Base-by-base conservation (phyloP, 2,797 vertebrate species). In the Morus bassanus region DNA sequence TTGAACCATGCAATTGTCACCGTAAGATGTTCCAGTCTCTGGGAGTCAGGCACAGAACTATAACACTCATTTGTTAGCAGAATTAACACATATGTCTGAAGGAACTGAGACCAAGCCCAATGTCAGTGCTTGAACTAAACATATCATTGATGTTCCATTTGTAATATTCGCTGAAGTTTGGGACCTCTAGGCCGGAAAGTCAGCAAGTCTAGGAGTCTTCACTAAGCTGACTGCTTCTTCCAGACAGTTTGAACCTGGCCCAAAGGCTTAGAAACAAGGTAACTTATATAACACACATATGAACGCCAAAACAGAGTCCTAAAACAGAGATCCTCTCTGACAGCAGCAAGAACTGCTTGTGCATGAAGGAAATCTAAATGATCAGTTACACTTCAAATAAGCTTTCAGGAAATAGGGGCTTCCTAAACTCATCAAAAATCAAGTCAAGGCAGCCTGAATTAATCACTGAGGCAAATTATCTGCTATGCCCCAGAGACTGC, bases 381-480 rank as follows among this genome's bases (percentile, higher is more conserved):
- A 88, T 50, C 56, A 51, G 48, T 41, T 85, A 53, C 14, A 28
- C 33, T 95, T 85, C 43, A 85, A 77, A 43, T 69, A 83, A 78
- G 19, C 27, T 88, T 94, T 75, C 50, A 51, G 30, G 37, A 92
- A 83, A 83, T 11, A 61, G 5, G 19, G 31, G 5, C 13, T 85
- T 94, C 57, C 53, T 75, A 89, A 93, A 35, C 3, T 64, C 13
- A 77, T 72, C 16, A 89, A 77, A 91, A 89, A 74, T 53, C 37
- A 88, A 88, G 51, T 63, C 35, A 91, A 70, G 39, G 41, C 17
- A 85, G 18, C 14, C 48, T 57, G 7, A 72, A 54, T 72, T 85
- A 92, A 92, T 59, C 1, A 0, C n/a, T 80, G 31, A 87, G 23
- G 56, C 31, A 92, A 91, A 79, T 93, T 68, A 70, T 77, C 69